Evolutionary conservation across 2,888 invertebrate genomes (phyloP), one percentile per base, ranked within the genome.

Genomic region (Aproaerema taeniolella): DNA sequence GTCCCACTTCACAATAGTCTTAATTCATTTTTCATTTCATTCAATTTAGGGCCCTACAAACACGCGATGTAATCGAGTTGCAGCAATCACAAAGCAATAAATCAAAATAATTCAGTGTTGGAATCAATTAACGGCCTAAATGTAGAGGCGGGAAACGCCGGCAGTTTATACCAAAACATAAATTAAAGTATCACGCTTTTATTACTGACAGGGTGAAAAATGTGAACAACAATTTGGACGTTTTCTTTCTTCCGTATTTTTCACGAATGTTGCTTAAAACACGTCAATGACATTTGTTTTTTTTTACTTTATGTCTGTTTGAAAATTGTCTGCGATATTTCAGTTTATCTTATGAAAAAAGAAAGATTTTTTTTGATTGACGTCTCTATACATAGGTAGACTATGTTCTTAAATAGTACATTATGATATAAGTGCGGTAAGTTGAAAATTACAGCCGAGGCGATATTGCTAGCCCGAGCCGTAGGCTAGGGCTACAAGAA

Each of bases 71-170:
- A 82, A 85, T 82, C 82, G 77, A 83, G 68, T 83, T 81, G 79
- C 67, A 71, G 67, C 85, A 83, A 85, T 86, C 81, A 80, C 72
- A 77, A 79, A 71, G 74, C 74, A 50, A 83, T 83, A 83, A 86
- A 86, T 86, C 86, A 86, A 83, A 83, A 82, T 82, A 79, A 83
- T 81, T 75, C 67, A 69, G 66, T 71, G 72, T 65, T 75, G 57
- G 63, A 67, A 79, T 78, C 81, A 82, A 82, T 81, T 81, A 79
- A 67, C 68, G 58, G 55, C 46, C 61, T 61, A 68, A 78, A 77
- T 66, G 65, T 56, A 53, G 61, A 61, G 66, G 70, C 72, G 71
- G 63, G 57, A 3, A 26, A 9, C 31, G 7, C 5, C 14, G 8
- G 15, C 14, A 10, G 14, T 15, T 15, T 31, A n/a, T n/a, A 14